A percentile compares a stretch with the other conserved stretches of the same genome.
Evolutionary conservation across 2,888 invertebrate genomes (phyloP).

Genomic region (Tetragonisca angustula): DNA sequence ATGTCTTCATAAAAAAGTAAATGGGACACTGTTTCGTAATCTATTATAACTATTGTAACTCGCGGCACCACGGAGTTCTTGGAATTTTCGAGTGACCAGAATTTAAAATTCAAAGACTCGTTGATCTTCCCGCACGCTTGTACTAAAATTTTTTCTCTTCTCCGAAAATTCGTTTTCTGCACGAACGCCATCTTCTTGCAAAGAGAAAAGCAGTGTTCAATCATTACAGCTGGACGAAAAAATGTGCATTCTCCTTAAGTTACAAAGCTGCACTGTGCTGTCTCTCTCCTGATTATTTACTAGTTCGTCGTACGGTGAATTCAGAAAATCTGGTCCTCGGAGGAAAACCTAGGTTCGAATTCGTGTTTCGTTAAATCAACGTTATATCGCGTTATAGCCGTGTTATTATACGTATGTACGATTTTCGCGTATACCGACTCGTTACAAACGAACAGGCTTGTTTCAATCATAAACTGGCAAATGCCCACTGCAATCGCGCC

Average conservation of each 20-base stretch:
- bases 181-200: neutral
- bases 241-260: constrained; percentile 25
- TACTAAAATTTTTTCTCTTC: neutral
- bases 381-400: neutral
- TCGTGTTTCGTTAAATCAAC: neutral
- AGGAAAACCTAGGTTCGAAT: neutral
- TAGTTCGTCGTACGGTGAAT: neutral
- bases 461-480: neutral
- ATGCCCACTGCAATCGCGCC: neutral
- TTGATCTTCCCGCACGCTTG: neutral
- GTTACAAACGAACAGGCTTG: constrained; percentile 1
- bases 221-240: neutral
- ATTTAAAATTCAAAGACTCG: neutral
- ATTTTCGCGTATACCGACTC: neutral
- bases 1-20: neutral
- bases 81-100: neutral
- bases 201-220: neutral
- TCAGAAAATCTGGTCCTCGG: neutral
- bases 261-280: neutral
- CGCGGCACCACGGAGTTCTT: neutral
- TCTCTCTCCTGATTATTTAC: neutral
- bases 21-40: neutral
- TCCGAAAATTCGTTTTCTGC: no score
- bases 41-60: neutral
- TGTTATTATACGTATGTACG: neutral